Evolutionary conservation across 2,888 invertebrate genomes (phyloP).

Genomic region (Drosophila macrospina): DNA sequence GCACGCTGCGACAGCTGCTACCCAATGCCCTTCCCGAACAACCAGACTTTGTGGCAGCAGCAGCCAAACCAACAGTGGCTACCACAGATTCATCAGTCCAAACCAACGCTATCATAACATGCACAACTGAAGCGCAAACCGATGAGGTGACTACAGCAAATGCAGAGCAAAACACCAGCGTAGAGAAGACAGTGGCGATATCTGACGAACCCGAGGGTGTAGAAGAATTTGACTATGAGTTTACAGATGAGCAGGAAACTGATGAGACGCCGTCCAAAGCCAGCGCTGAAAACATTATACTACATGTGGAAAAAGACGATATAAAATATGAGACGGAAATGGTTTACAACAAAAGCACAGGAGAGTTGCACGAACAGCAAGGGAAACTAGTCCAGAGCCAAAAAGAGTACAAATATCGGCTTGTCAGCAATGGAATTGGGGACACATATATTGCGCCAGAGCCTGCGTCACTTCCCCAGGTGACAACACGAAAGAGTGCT

Average conservation of each 20-base stretch:
- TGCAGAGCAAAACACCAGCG: slow-evolving; percentile 26
- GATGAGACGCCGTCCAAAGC: slow-evolving; percentile 36
- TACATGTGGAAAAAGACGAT: slow-evolving; percentile 50
- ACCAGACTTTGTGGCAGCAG: slow-evolving; percentile 12
- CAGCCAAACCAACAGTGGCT: slow-evolving; percentile 13
- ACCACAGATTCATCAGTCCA: slow-evolving; percentile 51
- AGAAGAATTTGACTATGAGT: slow-evolving; percentile 60
- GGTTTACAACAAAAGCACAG: slow-evolving; percentile 37
- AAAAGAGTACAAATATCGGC: slow-evolving; percentile 69
- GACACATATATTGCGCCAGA: slow-evolving; percentile 57
- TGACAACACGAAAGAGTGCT: slow-evolving; percentile 49
- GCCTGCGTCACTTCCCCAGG: slow-evolving; percentile 23
- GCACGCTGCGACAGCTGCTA: slow-evolving; percentile 82
- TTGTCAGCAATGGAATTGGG: slow-evolving; percentile 60
- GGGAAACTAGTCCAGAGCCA: slow-evolving; percentile 29
- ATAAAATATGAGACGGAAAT: slow-evolving; percentile 58
- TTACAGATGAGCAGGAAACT: slow-evolving; percentile 51
- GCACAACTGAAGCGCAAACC: slow-evolving; percentile 58
- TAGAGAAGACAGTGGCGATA: slow-evolving; percentile 8
- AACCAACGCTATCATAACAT: slow-evolving; percentile 33
- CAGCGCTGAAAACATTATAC: slow-evolving; percentile 44
- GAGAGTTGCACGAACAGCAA: slow-evolving; percentile 40
- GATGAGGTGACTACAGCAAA: slow-evolving; percentile 35
- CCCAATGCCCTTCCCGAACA: slow-evolving; percentile 71
- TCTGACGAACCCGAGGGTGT: slow-evolving; percentile 31